Percentiles rank a stretch among this genome's conserved stretches.
These are phyloP conservation scores for Drosophila paucipuncta DNA, from an alignment of 2,888 invertebrate genomes.

Conservation along the genomic window DNA sequence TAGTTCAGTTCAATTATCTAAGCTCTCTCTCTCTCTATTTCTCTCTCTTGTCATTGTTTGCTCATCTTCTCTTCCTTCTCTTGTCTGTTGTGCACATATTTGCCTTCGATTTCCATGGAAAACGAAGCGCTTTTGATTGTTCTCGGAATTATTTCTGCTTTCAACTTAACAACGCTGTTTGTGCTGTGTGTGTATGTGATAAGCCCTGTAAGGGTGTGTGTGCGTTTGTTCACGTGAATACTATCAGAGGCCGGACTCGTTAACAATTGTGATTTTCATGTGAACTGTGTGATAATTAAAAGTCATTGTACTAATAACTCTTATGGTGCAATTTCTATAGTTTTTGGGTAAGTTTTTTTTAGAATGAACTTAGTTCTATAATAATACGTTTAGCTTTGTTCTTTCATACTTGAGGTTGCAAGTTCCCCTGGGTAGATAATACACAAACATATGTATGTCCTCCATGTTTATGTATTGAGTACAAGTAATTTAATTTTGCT, in stretches of 20 bases:
- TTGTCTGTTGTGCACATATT: constrained; percentile 61
- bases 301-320: constrained; percentile 3
- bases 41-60: not conserved
- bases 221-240: constrained; percentile 19
- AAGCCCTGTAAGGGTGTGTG: constrained; percentile 27
- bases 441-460: not conserved
- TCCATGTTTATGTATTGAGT: not conserved
- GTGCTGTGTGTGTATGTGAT: constrained; percentile 27
- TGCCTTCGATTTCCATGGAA: constrained; percentile 69
- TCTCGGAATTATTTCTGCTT: constrained; percentile 71
- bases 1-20: constrained; percentile 26
- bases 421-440: not conserved
- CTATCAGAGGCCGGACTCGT: constrained; percentile 39
- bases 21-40: constrained; percentile 4
- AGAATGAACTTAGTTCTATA: not conserved
- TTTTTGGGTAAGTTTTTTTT: not conserved
- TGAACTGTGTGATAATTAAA: constrained; percentile 31
- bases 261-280: constrained; percentile 31
- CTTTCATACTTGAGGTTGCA: too few relatives aligned
- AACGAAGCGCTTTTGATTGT: constrained; percentile 76
- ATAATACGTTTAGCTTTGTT: not conserved
- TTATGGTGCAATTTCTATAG: not conserved
- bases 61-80: constrained; percentile 1
- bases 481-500: constrained; percentile 20
- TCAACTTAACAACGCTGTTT: constrained; percentile 62